Evolutionary conservation across 2,113 vertebrate species (phyloP).

Genomic region (Struthio camelus): DNA sequence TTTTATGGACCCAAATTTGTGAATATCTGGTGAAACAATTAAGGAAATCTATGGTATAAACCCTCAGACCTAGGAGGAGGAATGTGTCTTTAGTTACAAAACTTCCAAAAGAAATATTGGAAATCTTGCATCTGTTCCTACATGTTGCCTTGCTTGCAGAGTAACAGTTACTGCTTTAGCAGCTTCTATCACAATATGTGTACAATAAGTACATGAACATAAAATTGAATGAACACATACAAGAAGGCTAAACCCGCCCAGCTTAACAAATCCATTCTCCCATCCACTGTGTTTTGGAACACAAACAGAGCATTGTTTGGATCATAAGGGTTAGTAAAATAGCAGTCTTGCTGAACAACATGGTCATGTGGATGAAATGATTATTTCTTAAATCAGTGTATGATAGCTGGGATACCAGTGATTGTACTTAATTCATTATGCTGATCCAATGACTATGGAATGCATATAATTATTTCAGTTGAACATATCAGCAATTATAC

Average conservation of each 20-base stretch:
- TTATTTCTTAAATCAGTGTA: conserved; percentile 44
- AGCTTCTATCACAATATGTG: conserved; percentile 58
- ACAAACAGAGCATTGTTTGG: conserved; percentile 44
- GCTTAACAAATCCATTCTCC: conserved; percentile 67
- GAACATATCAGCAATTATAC: background rate
- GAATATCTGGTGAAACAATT: background rate
- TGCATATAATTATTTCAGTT: conserved; percentile 30
- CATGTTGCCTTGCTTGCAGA: conserved; percentile 27
- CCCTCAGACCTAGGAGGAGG: background rate
- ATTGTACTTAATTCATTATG: background rate
- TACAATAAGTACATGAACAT: conserved; percentile 70
- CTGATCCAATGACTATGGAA: background rate
- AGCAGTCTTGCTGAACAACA: conserved; percentile 49
- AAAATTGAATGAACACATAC: conserved; percentile 68
- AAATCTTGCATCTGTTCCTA: conserved; percentile 13
- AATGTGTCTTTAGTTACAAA: conserved; percentile 41
- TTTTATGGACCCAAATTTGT: background rate
- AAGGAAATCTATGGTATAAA: background rate
- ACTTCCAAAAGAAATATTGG: background rate
- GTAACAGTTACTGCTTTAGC: conserved; percentile 48
- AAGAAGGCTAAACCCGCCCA: conserved; percentile 64
- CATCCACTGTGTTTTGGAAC: conserved; percentile 63
- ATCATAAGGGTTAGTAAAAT: conserved; percentile 71
- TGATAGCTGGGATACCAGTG: background rate
- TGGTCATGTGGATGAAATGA: conserved; percentile 30